phyloP scores from a whole-genome alignment of 2,888 invertebrate genomes.

The Lymantria monacha region DNA sequence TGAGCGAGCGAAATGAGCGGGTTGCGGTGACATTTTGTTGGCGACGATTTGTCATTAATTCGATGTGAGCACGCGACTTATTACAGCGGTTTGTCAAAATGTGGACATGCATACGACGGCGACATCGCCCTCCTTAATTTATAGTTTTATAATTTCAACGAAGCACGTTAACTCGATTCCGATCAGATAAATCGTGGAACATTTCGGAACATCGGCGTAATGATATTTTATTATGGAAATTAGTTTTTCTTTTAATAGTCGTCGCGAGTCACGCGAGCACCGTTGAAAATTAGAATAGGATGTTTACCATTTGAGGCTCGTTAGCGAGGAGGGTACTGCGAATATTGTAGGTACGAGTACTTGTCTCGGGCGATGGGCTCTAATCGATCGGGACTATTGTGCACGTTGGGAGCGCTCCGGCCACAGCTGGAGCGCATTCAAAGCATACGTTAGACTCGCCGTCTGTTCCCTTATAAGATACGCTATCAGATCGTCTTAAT shows the following conservation, averaged over 20 bases:
- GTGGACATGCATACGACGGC: constrained; percentile 70
- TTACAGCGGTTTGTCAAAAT: constrained; percentile 72
- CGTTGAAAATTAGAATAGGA: constrained; percentile 57
- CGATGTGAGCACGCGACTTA: constrained; percentile 73
- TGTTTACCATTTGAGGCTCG: constrained; percentile 59
- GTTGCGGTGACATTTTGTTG: constrained; percentile 68
- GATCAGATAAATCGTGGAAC: constrained; percentile 66
- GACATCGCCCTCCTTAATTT: constrained; percentile 71
- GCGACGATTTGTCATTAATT: constrained; percentile 75
- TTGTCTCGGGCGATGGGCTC: constrained; percentile 48
- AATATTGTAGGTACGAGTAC: constrained; percentile 26
- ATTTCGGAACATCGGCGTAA: constrained; percentile 45
- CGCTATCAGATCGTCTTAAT: constrained; percentile 79
- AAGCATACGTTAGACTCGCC: constrained; percentile 68
- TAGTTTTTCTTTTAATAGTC: constrained; percentile 77
- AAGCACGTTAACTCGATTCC: constrained; percentile 75
- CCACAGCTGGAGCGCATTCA: constrained; percentile 48
- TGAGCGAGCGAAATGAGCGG: constrained; percentile 69
- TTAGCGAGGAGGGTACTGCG: constrained; percentile 53
- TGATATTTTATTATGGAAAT: constrained; percentile 77
- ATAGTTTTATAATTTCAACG: constrained; percentile 75
- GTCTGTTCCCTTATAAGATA: constrained; percentile 68
- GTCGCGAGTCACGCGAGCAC: constrained; percentile 66
- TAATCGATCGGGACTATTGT: constrained; percentile 75
- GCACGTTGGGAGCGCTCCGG: constrained; percentile 27